Base-by-base conservation (phyloP, 2,797 vertebrate species). In the Lepus townsendii region DNA sequence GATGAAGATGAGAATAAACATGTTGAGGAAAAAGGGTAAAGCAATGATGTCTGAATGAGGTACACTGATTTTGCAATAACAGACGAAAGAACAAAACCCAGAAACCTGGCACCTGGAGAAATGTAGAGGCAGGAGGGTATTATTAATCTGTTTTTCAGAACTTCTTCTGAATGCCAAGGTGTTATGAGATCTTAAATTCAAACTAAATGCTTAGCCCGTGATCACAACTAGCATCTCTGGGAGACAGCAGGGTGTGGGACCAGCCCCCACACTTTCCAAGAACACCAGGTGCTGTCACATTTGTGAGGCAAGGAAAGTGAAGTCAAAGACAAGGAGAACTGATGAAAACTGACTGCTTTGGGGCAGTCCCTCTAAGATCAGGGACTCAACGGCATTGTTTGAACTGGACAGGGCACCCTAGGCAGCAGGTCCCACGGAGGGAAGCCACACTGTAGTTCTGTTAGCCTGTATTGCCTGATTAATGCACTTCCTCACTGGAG, bases 1-100 rank as follows among this genome's bases (percentile, higher is more conserved):
- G 35, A 10, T 76, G 19, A n/a, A 68, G 69, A 92, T 71, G 47
- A 89, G 42, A 92, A 94, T 80, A 57, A 92, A 84, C 82, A 77
- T 19, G 1, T 68, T 5, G 69, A 22, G 65, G n/a, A 4, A 52
- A 80, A 47, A 86, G 27, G 42, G 35, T 72, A 38, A 92, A 68
- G 32, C 76, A 42, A 68, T 84, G 12, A 65, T 72, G 50, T 84
- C 52, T 32, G 73, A 88, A 54, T 73, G 38, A 96, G 68, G 72
- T 42, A 91, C 16, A 47, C 13, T 84, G 32, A 77, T 69, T 83
- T 54, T 68, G 16, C 89, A 84, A 82, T 82, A 63, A 42, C 52
- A 82, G 5, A 72, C 13, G 52, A 52, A 17, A 60, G 19, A 50
- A 82, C 65, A 60, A 60, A 65, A 30, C 35, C 30, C 4, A 16